Base-by-base conservation (phyloP, 1,140 invertebrate species). In the Drosophila nigrodunni region DNA sequence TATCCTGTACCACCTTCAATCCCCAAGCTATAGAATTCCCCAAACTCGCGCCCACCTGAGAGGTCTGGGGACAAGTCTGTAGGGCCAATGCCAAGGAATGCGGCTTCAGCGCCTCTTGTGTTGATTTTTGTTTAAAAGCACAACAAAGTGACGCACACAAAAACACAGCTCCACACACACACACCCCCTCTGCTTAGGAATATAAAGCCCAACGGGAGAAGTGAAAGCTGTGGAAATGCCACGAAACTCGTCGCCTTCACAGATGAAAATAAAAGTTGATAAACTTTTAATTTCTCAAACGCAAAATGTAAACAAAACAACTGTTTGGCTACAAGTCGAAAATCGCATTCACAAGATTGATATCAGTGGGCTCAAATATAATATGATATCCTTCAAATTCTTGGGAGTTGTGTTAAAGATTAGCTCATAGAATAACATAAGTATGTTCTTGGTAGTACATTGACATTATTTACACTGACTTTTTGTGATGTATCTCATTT, bases 121-220 rank as follows among this genome's bases (percentile, higher is more conserved):
- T 74, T 74, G 72, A 74, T 69, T 74, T 74, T 74, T 74, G 58
- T 62, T 74, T 74, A 74, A 69, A 47, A 69, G 58, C 66, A 50
- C 50, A 74, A 74, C 70, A 73, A 73, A 60, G 70, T 58, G 46
- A 46, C 46, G 10, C 35, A 64, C 21, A 50, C 37, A 59, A 18
- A 41, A 30, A 6, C 21, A 25, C 34, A 67, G 34, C 54, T 15
- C 9, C 35, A 30, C 13, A 35, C 11, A 37, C 18, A 61, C 18
- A 39, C 10, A 15, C 13, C 25, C 49, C 50, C 49, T 18, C 6
- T 46, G n/a, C 47, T 15, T 43, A 39, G 35, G 10, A 41, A 11
- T n/a, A 52, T 50, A 68, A 68, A 18, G 41, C 65, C 34, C 71
- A 68, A 60, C 55, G 55, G 66, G 55, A 21, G 8, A 47, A 43